phyloP scores from a whole-genome alignment of 2,113 vertebrate species.

The Choloepus hoffmanni region DNA sequence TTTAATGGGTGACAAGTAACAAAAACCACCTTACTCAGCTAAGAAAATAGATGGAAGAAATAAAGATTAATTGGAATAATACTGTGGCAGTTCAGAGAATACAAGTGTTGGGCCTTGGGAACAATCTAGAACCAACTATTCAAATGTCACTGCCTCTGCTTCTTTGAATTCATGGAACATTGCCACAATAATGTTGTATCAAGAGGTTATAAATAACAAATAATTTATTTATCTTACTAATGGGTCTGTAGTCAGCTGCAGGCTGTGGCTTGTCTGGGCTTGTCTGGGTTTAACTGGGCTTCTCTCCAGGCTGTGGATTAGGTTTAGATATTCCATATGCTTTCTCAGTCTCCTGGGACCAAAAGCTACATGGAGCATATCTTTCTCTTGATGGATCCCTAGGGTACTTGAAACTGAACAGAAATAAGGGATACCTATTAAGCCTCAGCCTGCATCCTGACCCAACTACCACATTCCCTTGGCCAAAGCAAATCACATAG shows the following conservation, averaged over 20 bases:
- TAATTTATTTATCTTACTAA: not conserved
- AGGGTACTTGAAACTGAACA: not conserved
- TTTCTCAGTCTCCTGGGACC: not conserved
- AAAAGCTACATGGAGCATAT: not conserved
- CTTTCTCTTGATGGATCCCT: not conserved
- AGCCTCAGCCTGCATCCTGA: not conserved
- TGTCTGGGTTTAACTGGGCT: not conserved
- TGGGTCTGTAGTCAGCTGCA: not conserved
- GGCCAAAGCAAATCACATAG: not conserved
- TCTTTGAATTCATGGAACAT: not conserved
- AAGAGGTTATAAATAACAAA: not conserved
- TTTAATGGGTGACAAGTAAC: conserved; percentile 27
- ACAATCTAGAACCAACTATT: conserved; percentile 51
- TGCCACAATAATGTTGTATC: not conserved
- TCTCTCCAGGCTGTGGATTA: not conserved
- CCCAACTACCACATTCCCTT: not conserved
- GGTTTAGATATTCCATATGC: not conserved
- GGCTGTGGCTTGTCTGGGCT: not conserved
- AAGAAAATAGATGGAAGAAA: conserved; percentile 5
- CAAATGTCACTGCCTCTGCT: not conserved
- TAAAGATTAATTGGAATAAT: not conserved
- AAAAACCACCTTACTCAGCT: not conserved
- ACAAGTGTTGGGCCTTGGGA: not conserved
- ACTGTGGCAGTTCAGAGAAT: not conserved
- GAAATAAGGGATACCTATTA: not conserved